These are phyloP conservation scores for Bedellia somnulentella DNA, from an alignment of 2,888 invertebrate genomes.

Conservation along the genomic window DNA sequence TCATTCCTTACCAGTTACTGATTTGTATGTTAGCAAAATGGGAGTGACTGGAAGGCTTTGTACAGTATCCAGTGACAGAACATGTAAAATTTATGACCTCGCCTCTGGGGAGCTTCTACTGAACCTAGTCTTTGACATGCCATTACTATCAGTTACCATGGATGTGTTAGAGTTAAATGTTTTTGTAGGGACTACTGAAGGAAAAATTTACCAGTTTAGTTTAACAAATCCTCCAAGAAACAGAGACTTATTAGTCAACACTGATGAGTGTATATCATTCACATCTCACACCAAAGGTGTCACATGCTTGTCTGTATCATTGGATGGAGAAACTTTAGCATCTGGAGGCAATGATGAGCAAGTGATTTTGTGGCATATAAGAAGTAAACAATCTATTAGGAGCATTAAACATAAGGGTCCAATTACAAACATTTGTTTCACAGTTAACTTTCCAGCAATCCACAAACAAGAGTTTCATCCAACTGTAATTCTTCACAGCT, in stretches of 20 bases:
- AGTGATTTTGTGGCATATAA: slow-evolving; percentile 81
- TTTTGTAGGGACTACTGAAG: slow-evolving; percentile 74
- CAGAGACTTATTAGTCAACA: slow-evolving; percentile 65
- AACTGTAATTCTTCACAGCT: slow-evolving; percentile 56
- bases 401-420: slow-evolving; percentile 73
- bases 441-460: slow-evolving; percentile 61
- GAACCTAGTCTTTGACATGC: slow-evolving; percentile 72
- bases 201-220: slow-evolving; percentile 69
- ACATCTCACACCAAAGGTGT: slow-evolving; percentile 70
- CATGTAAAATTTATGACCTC: slow-evolving; percentile 81
- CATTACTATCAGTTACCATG: slow-evolving; percentile 68
- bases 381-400: slow-evolving; percentile 72
- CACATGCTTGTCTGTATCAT: slow-evolving; percentile 71
- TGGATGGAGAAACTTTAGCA: slow-evolving; percentile 69
- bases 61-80: slow-evolving; percentile 80
- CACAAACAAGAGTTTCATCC: slow-evolving; percentile 62
- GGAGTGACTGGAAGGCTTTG: slow-evolving; percentile 71
- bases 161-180: slow-evolving; percentile 71
- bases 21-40: slow-evolving; percentile 72
- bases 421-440: slow-evolving; percentile 71
- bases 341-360: slow-evolving; percentile 77
- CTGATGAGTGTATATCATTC: slow-evolving; percentile 58
- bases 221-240: slow-evolving; percentile 69
- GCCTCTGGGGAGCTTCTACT: slow-evolving; percentile 68
- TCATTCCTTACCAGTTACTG: slow-evolving; percentile 79